Percentiles rank a stretch among this genome's conserved stretches.
phyloP scores from a whole-genome alignment of 2,888 invertebrate genomes.

The Trissonchulus sp. region DNA sequence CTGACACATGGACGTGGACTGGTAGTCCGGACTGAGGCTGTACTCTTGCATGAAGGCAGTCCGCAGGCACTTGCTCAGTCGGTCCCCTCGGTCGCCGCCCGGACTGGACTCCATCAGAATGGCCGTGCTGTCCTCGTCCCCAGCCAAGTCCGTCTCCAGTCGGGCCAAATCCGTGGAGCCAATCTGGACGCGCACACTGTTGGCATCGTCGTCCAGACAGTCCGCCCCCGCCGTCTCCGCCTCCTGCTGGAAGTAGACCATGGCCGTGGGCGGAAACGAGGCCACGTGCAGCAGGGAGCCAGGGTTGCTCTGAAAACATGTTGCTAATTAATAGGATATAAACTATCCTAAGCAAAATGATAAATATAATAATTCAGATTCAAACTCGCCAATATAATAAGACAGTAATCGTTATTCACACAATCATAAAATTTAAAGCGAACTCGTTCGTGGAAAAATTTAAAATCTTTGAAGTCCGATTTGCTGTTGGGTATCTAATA shows the following conservation, averaged over 20 bases:
- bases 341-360: no score
- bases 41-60: neutral
- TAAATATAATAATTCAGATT: no score
- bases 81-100: neutral
- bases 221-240: neutral
- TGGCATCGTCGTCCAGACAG: neutral
- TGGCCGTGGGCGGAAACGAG: slow-evolving; percentile 25
- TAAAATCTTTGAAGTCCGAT: no score
- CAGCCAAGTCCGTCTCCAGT: neutral
- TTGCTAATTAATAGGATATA: no score
- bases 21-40: neutral
- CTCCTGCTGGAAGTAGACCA: slow-evolving; percentile 19
- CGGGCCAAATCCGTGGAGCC: neutral
- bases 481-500: no score
- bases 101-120: neutral
- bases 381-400: no score
- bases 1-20: neutral
- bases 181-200: neutral
- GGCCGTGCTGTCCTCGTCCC: neutral
- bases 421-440: neutral
- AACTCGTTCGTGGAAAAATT: no score
- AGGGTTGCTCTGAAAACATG: no score
- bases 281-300: neutral
- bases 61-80: neutral
- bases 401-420: neutral